A percentile compares a stretch with the other conserved stretches of the same genome.
Conservation (phyloP, 2,797 vertebrate species). For the Adelosebastes latens region DNA sequence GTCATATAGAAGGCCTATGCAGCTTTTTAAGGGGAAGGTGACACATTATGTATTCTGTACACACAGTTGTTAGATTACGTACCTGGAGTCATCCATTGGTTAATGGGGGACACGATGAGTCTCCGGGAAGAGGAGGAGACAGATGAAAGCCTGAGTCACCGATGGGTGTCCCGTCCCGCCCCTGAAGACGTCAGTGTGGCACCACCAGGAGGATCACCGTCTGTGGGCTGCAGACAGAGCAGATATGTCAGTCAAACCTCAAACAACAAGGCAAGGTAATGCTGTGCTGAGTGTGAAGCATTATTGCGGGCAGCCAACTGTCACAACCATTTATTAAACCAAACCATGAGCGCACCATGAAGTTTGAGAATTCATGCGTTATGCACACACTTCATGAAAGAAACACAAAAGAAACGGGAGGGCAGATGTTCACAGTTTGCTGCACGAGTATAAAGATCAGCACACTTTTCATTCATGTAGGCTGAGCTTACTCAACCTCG, state of each 20-base stretch:
- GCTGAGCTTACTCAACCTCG: slow-evolving; percentile 15
- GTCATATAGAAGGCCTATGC: neutral
- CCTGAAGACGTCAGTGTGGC: no score
- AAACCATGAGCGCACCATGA: neutral
- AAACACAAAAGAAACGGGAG: slow-evolving; percentile 16
- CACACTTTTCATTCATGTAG: slow-evolving; percentile 16
- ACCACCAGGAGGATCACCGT: no score
- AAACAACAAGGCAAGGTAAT: neutral
- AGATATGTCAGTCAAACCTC: no score
- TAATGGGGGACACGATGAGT: slow-evolving; percentile 15
- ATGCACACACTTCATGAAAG: neutral
- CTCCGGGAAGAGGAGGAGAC: slow-evolving; percentile 42
- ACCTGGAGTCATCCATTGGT: slow-evolving; percentile 39
- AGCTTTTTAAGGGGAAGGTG: neutral
- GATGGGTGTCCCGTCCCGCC: slow-evolving; percentile 25
- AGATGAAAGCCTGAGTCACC: slow-evolving; percentile 49
- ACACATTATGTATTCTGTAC: slow-evolving; percentile 24
- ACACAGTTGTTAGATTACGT: neutral
- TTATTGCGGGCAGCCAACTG: neutral
- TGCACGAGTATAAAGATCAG: slow-evolving; percentile 52
- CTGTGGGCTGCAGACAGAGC: no score
- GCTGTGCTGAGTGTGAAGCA: neutral
- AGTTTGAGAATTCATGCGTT: slow-evolving; percentile 3
- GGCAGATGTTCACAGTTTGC: slow-evolving; percentile 48
- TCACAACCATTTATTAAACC: neutral